Evolutionary conservation across 2,888 invertebrate species (phyloP).

Genomic region (Synanthedon tipuliformis): DNA sequence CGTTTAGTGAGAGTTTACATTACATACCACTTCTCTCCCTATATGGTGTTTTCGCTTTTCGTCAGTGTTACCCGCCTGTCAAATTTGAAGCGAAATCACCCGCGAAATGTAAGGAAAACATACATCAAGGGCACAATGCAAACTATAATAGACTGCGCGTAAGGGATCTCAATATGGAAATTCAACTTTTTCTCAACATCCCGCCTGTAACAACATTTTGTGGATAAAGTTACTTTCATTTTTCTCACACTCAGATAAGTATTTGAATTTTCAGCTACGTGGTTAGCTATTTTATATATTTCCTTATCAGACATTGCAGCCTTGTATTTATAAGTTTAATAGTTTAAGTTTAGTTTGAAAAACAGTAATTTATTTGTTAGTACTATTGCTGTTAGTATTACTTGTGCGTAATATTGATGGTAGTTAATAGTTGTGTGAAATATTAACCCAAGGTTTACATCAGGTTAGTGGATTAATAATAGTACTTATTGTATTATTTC

Average conservation of each 20-base stretch:
- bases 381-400: too few relatives aligned
- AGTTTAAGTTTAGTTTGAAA: too few relatives aligned
- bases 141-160: slow-evolving; percentile 43
- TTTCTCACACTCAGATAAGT: not conserved
- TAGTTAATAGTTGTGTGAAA: too few relatives aligned
- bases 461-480: too few relatives aligned
- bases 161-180: slow-evolving; percentile 49
- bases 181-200: slow-evolving; percentile 45
- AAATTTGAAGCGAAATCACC: slow-evolving; percentile 39
- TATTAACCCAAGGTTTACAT: too few relatives aligned
- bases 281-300: not conserved
- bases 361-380: too few relatives aligned
- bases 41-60: not conserved
- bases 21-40: not conserved
- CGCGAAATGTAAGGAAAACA: slow-evolving; percentile 51
- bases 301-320: not conserved
- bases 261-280: too few relatives aligned
- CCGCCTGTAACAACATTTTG: slow-evolving; percentile 47
- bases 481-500: too few relatives aligned
- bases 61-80: slow-evolving; percentile 21
- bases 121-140: slow-evolving; percentile 58
- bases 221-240: not conserved
- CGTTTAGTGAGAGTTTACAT: not conserved
- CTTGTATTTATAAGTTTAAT: too few relatives aligned
- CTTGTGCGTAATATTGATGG: too few relatives aligned